Conservation (phyloP, 2,797 vertebrate species). For the Pangasius larnaudii region DNA sequence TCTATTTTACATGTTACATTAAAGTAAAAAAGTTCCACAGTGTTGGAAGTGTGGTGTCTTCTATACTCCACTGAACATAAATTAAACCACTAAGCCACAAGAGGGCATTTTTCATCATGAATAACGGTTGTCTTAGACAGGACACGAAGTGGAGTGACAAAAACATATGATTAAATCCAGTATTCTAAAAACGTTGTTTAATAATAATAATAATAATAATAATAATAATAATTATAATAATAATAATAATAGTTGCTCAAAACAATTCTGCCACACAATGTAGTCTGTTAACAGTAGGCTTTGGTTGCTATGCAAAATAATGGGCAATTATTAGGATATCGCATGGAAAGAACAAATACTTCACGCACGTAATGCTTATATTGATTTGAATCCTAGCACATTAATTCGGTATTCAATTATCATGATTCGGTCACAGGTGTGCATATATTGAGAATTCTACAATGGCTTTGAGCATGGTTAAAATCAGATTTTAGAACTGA, state of each 20-base stretch:
- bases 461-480: not conserved
- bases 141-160: not conserved
- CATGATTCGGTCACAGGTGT: not conserved
- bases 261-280: not conserved
- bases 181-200: not conserved
- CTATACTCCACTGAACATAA: constrained; percentile 20
- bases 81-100: constrained; percentile 14
- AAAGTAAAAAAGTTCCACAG: not conserved
- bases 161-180: not conserved
- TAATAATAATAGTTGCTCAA: not conserved
- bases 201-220: not conserved
- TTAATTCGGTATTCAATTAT: not conserved
- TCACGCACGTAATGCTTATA: not conserved
- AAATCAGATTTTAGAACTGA: not conserved
- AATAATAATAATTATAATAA: not conserved
- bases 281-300: not conserved
- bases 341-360: not conserved
- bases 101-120: not conserved
- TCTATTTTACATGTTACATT: constrained; percentile 1
- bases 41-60: constrained; percentile 17
- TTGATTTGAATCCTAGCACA: not conserved
- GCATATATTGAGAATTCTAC: not conserved
- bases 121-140: not conserved
- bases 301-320: not conserved
- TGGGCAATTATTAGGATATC: not conserved